Evolutionary conservation across 2,888 invertebrate species (phyloP).

Genomic region (Ophraella communa): DNA sequence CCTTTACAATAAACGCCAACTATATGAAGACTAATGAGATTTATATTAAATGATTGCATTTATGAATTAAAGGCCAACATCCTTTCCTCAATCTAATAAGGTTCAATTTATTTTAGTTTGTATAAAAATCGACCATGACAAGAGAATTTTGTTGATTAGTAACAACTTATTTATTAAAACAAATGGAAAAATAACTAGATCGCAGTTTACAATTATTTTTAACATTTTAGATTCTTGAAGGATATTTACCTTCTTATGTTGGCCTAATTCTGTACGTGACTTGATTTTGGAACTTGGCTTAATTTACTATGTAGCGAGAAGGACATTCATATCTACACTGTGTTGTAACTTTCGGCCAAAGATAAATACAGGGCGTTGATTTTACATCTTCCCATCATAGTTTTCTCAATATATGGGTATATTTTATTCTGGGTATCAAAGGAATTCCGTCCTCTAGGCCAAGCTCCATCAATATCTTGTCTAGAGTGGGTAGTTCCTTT

Average conservation of each 20-base stretch:
- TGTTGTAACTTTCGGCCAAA: background rate
- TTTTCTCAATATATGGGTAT: too few relatives aligned
- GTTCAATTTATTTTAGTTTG: conserved; percentile 1
- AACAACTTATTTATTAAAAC: background rate
- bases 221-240: conserved; percentile 31
- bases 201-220: background rate
- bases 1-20: background rate
- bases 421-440: too few relatives aligned
- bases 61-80: conserved; percentile 3
- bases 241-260: conserved; percentile 50
- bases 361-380: too few relatives aligned
- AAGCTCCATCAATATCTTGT: too few relatives aligned
- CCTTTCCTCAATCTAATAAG: background rate
- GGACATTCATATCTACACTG: conserved; percentile 33
- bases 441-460: too few relatives aligned
- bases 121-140: background rate
- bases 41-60: conserved; percentile 8
- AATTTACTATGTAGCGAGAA: conserved; percentile 52
- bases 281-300: conserved; percentile 49
- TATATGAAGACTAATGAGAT: conserved; percentile 16
- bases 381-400: too few relatives aligned
- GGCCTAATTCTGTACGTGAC: conserved; percentile 52
- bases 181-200: conserved; percentile 5
- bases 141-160: background rate
- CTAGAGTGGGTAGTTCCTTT: too few relatives aligned